Evolutionary conservation across 1,140 invertebrate species (phyloP).

Genomic region (Drosophila athabasca): DNA sequence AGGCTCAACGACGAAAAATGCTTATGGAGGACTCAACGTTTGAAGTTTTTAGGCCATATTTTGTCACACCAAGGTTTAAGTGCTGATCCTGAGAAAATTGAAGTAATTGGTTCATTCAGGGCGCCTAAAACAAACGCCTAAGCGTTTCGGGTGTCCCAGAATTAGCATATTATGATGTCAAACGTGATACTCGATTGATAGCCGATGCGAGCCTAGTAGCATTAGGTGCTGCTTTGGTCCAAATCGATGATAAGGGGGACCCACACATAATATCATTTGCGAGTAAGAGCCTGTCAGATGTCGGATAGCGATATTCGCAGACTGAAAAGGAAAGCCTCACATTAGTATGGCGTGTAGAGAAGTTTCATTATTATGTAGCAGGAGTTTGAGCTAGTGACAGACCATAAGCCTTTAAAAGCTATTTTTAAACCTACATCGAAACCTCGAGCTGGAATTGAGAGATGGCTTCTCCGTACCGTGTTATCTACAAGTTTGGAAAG

Average conservation of each 20-base stretch:
- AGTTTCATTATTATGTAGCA: background rate
- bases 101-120: constrained; percentile 3
- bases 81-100: too few relatives aligned
- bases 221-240: background rate
- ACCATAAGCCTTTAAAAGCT: background rate
- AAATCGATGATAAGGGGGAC: background rate
- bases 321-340: constrained; percentile 2
- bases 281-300: constrained; percentile 11
- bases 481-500: constrained; percentile 19
- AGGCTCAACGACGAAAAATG: too few relatives aligned
- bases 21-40: too few relatives aligned
- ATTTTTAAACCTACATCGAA: too few relatives aligned
- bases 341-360: constrained; percentile 2
- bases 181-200: constrained; percentile 1
- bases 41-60: too few relatives aligned
- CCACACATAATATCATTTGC: constrained; percentile 10
- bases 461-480: too few relatives aligned
- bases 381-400: background rate
- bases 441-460: too few relatives aligned
- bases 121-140: too few relatives aligned
- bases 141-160: too few relatives aligned
- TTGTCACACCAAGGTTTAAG: too few relatives aligned
- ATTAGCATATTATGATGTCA: constrained; percentile 1
- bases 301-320: background rate
- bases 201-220: constrained; percentile 5